Conservation (phyloP, 2,797 vertebrate genomes). For the Artibeus lituratus region DNA sequence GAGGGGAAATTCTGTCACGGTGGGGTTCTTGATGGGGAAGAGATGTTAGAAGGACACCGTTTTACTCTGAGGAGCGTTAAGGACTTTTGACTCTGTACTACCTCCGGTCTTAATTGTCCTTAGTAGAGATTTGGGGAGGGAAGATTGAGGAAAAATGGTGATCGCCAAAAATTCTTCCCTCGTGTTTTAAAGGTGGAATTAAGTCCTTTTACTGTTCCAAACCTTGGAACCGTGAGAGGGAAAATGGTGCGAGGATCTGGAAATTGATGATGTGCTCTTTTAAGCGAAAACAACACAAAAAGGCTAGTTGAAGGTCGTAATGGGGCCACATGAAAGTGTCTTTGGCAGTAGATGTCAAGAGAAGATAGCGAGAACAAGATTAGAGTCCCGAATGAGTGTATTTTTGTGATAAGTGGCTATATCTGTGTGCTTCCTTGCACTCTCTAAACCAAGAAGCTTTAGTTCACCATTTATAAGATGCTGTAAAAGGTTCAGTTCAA, state of each 20-base stretch:
- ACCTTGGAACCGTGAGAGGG: not conserved
- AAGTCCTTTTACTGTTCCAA: not conserved
- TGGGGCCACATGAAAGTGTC: not conserved
- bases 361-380: no score
- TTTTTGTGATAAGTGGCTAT: not conserved
- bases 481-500: not conserved
- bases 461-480: not conserved
- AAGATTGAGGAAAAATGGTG: not conserved
- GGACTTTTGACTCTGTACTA: not conserved
- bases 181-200: not conserved
- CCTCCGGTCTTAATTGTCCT: not conserved
- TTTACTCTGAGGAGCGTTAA: not conserved
- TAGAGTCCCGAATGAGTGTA: not conserved
- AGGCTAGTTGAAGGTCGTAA: not conserved
- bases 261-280: not conserved
- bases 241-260: not conserved
- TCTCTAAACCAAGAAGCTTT: not conserved
- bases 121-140: not conserved
- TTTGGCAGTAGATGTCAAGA: not conserved
- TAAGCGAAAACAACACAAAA: not conserved
- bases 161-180: not conserved
- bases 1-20: not conserved
- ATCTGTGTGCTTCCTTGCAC: not conserved
- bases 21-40: not conserved
- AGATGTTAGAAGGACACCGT: not conserved